Percentiles rank a stretch among this genome's conserved stretches.
These are phyloP conservation scores for Ctenosaura bakeri DNA, from an alignment of 2,797 vertebrate species.

Conservation along the genomic window DNA sequence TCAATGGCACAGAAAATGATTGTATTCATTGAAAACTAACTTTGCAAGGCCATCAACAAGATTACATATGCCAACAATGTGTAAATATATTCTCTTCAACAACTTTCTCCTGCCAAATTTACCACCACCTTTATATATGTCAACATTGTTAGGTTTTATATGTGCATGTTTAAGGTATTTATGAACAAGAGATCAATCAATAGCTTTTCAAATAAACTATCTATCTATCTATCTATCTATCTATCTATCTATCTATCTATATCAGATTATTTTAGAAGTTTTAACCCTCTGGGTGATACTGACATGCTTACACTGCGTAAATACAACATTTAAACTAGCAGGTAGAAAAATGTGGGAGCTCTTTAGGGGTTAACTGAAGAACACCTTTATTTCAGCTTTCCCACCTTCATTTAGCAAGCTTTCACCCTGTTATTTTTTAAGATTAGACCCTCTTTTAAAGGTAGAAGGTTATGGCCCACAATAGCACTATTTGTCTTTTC, in stretches of 20 bases:
- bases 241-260: neutral
- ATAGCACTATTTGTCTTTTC: constrained; percentile 63
- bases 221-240: too few species aligned
- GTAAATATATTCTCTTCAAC: neutral
- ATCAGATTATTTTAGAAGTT: constrained; percentile 30
- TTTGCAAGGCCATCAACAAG: neutral
- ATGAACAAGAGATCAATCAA: constrained; percentile 21
- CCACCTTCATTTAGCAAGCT: constrained; percentile 58
- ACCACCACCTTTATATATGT: constrained; percentile 26
- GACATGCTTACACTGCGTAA: neutral
- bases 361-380: constrained; percentile 66
- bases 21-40: constrained; percentile 20
- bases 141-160: constrained; percentile 29
- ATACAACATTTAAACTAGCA: constrained; percentile 4
- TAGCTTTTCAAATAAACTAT: constrained; percentile 42
- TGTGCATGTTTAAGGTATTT: constrained; percentile 23
- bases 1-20: neutral
- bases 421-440: constrained; percentile 71
- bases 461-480: constrained; percentile 69
- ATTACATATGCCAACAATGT: constrained; percentile 10
- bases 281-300: constrained; percentile 29
- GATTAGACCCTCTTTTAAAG: constrained; percentile 72
- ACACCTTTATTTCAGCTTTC: constrained; percentile 64
- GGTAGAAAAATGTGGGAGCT: constrained; percentile 29
- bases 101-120: neutral